A percentile compares a stretch with the other conserved stretches of the same genome.
Evolutionary conservation across 1,140 invertebrate genomes (phyloP).

Genomic region (Ips typographus): DNA sequence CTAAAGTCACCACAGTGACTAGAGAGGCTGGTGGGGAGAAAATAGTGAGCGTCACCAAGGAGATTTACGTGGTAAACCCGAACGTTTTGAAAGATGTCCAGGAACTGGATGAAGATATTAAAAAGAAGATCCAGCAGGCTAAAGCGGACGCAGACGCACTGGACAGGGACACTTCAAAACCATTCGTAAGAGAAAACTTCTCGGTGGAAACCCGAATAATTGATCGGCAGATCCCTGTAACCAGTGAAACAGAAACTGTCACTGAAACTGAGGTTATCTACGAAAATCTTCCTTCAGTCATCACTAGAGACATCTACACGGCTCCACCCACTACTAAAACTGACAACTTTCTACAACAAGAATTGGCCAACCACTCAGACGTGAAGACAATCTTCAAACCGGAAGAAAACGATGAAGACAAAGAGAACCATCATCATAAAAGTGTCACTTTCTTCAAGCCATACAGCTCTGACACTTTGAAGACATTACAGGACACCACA

Average conservation of each 20-base stretch:
- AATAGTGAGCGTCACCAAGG: slow-evolving; percentile 28
- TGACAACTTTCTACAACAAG: slow-evolving; percentile 29
- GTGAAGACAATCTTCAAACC: slow-evolving; percentile 20
- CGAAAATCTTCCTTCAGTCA: slow-evolving; percentile 23
- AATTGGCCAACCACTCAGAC: slow-evolving; percentile 28
- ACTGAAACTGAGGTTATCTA: slow-evolving; percentile 30
- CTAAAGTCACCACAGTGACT: slow-evolving; percentile 28
- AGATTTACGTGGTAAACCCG: slow-evolving; percentile 28
- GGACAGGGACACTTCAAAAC: slow-evolving; percentile 21
- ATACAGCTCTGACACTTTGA: slow-evolving; percentile 33
- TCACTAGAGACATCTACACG: slow-evolving; percentile 17
- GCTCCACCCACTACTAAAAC: background rate
- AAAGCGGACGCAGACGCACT: slow-evolving; percentile 25
- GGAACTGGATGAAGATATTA: slow-evolving; percentile 37
- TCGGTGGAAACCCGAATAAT: slow-evolving; percentile 23
- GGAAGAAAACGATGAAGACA: slow-evolving; percentile 17
- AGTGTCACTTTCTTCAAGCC: slow-evolving; percentile 24
- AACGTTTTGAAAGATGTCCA: slow-evolving; percentile 29
- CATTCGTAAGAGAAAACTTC: slow-evolving; percentile 31
- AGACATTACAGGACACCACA: slow-evolving; percentile 39
- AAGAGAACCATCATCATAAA: slow-evolving; percentile 32
- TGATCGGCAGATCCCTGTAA: slow-evolving; percentile 19
- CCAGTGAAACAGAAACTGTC: slow-evolving; percentile 12
- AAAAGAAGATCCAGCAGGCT: slow-evolving; percentile 26
- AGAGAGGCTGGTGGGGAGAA: slow-evolving; percentile 25